A percentile compares a stretch with the other conserved stretches of the same genome.
Conservation (phyloP, 2,797 vertebrate genomes). For the Enteromius afrohamiltoni region DNA sequence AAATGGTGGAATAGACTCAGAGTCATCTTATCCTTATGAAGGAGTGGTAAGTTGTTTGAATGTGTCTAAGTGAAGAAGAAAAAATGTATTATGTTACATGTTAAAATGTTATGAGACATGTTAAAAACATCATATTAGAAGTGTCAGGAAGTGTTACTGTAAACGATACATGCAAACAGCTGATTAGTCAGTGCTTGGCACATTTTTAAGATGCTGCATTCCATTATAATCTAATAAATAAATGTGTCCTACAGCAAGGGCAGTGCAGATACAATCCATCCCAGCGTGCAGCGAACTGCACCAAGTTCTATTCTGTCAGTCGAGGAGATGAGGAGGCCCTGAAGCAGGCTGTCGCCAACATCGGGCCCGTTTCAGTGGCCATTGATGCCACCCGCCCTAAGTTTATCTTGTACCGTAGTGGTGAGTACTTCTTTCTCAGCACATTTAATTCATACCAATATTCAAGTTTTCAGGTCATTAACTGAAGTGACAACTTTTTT, state of each 20-base stretch:
- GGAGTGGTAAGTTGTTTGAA: slow-evolving; percentile 73
- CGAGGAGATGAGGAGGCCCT: slow-evolving; percentile 72
- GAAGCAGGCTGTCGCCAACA: slow-evolving; percentile 75
- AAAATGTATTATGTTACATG: neutral
- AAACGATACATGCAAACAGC: neutral
- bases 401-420: slow-evolving; percentile 82
- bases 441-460: neutral
- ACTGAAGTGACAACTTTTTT: neutral
- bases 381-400: slow-evolving; percentile 77
- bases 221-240: neutral
- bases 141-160: neutral
- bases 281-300: slow-evolving; percentile 82
- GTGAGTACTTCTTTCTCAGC: slow-evolving; percentile 64
- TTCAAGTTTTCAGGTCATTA: rapidly evolving
- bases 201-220: neutral
- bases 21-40: slow-evolving; percentile 81
- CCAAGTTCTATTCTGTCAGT: slow-evolving; percentile 70
- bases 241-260: slow-evolving; percentile 69
- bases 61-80: neutral
- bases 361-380: slow-evolving; percentile 86
- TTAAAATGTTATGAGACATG: too few relatives aligned
- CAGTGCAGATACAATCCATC: slow-evolving; percentile 76
- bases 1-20: slow-evolving; percentile 87
- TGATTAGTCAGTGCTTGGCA: neutral
- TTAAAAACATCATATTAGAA: neutral